Base-by-base conservation (phyloP, 1,140 invertebrate genomes). In the Hormaphis cornu region DNA sequence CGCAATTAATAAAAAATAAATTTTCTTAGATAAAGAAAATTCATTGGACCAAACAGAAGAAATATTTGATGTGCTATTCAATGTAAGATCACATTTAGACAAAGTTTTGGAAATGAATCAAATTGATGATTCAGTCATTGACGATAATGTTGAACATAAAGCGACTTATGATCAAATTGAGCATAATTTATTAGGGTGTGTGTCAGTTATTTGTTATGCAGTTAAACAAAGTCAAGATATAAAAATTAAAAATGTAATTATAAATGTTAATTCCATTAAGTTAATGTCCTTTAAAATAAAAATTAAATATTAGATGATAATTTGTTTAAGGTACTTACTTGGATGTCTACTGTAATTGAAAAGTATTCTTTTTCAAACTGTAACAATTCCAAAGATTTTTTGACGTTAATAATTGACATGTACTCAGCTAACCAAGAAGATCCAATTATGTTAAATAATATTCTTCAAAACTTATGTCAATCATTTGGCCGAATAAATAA, bases 311-410 rank as follows among this genome's bases (percentile, higher is more conserved):
- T n/a, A 24, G 12, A 2, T 48, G 30, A 53, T n/a, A 28, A 9
- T 66, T 48, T 14, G 0, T 33, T 46, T 33, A 14, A 66, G 59
- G 26, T 66, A 46, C 48, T 66, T 14, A 8, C 22, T 16, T 66
- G 59, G 59, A 14, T 66, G 20, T 48, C 42, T n/a, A 16, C 20
- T 28, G 26, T 66, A 2, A 35, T 35, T 1, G 59, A 66, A 33
- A 48, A 66, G 9, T 48, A 35, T 33, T 16, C 59, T 18, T 66
- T 66, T 66, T 66, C 59, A 33, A 66, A 66, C 20, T 10, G n/a
- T 20, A 44, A 28, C 4, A 66, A 66, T 22, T 9, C 59, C 1
- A 66, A 66, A 48, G 28, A 48, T 14, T 66, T 66, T 48, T 48
- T 66, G 24, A 48, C 26, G 5, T 18, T 66, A 0, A 20, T 46